Conservation (phyloP, 2,888 invertebrate species). For the Spodoptera exigua region DNA sequence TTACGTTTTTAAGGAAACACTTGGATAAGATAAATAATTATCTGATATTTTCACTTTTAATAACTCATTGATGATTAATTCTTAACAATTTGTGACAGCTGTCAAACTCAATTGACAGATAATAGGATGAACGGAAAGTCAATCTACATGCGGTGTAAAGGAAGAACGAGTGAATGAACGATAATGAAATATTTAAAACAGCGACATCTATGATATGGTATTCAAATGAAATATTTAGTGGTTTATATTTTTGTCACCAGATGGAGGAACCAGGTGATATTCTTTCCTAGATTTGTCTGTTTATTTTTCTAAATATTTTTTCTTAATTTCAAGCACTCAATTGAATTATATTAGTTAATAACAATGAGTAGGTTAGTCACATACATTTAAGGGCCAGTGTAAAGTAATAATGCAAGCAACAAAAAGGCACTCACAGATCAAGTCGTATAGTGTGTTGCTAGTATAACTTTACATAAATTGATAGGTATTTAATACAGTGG, state of each 20-base stretch:
- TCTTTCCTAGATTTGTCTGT: too few species aligned
- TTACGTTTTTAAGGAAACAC: constrained; percentile 24
- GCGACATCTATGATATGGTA: constrained; percentile 50
- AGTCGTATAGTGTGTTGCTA: too few species aligned
- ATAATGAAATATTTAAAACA: constrained; percentile 7
- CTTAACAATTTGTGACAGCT: constrained; percentile 57
- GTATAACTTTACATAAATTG: too few species aligned
- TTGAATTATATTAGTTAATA: too few species aligned
- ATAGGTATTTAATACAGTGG: too few species aligned
- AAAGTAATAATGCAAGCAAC: too few species aligned
- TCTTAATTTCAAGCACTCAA: too few species aligned
- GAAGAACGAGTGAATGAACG: constrained; percentile 59
- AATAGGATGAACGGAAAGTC: too few species aligned
- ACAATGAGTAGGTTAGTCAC: too few species aligned
- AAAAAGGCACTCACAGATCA: too few species aligned
- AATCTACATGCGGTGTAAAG: constrained; percentile 21
- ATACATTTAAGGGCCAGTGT: too few species aligned
- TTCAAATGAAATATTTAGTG: not conserved
- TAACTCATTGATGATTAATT: constrained; percentile 38
- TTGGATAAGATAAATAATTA: constrained; percentile 17
- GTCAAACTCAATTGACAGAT: constrained; percentile 55
- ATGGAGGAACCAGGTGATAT: constrained; percentile 28
- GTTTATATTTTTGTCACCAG: constrained; percentile 22
- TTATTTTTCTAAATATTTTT: too few species aligned
- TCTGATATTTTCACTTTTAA: constrained; percentile 20